Conservation (phyloP, 2,797 vertebrate genomes). For the Sphenodon punctatus region DNA sequence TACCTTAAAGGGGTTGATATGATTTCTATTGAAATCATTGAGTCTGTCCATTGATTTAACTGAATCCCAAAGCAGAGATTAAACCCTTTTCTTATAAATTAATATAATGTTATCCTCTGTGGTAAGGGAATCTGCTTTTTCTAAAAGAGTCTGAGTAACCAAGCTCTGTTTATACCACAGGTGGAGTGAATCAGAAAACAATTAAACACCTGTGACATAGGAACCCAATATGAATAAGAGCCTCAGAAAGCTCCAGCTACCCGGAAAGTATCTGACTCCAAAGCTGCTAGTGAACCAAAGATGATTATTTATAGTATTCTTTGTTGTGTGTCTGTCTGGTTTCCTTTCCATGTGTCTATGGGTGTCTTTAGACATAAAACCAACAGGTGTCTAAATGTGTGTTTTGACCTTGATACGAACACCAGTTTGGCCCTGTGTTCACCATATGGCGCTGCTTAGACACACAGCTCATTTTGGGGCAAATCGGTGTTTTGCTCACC, state of each 20-base stretch:
- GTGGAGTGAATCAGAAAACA: neutral
- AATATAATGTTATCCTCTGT: neutral
- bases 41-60: neutral
- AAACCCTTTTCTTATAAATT: neutral
- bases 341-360: neutral
- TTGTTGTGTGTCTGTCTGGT: neutral
- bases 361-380: too few species aligned
- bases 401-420: too few species aligned
- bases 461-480: too few species aligned
- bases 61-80: neutral
- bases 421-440: too few species aligned
- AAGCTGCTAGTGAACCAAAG: neutral
- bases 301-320: neutral
- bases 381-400: too few species aligned
- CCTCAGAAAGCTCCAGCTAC: neutral
- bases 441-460: too few species aligned
- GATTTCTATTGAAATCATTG: neutral
- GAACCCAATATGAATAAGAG: neutral
- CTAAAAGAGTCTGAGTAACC: neutral
- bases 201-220: neutral
- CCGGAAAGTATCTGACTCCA: neutral
- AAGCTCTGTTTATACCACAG: neutral
- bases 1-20: too few species aligned
- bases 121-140: neutral
- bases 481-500: too few species aligned